Conservation (phyloP, 1,140 invertebrate genomes). For the Leptestheria dahalacensis region DNA sequence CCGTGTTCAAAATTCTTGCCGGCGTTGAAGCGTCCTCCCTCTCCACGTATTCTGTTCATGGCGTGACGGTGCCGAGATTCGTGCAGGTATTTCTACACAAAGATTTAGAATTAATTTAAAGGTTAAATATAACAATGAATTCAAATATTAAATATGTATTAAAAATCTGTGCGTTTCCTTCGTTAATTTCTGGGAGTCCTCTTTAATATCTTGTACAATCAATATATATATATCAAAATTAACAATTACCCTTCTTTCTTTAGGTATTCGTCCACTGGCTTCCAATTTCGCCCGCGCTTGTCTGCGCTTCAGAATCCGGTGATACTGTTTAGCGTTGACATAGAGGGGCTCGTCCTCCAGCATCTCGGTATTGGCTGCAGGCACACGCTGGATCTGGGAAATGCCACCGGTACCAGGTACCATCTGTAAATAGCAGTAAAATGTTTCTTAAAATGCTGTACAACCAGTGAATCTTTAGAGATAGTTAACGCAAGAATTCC, state of each 20-base stretch:
- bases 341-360: constrained; percentile 87
- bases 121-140: neutral
- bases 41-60: constrained; percentile 90
- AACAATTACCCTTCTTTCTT: constrained; percentile 75
- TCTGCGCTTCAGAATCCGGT: constrained; percentile 74
- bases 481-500: constrained; percentile 4
- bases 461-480: neutral
- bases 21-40: constrained; percentile 89
- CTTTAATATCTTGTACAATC: too few species aligned
- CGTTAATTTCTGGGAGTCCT: too few species aligned
- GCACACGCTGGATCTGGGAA: constrained; percentile 45
- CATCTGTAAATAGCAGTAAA: constrained; percentile 39
- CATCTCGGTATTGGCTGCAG: constrained; percentile 45
- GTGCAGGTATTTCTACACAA: constrained; percentile 90
- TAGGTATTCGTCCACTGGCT: constrained; percentile 86
- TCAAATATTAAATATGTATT: neutral
- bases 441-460: constrained; percentile 8
- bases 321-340: constrained; percentile 97
- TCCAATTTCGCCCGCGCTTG: constrained; percentile 82
- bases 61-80: constrained; percentile 94
- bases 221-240: too few species aligned
- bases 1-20: constrained; percentile 25
- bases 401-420: constrained; percentile 41
- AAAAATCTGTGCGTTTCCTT: too few species aligned
- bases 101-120: constrained; percentile 19